Conservation (phyloP, 2,797 vertebrate genomes). For the Sebastes diaconus region DNA sequence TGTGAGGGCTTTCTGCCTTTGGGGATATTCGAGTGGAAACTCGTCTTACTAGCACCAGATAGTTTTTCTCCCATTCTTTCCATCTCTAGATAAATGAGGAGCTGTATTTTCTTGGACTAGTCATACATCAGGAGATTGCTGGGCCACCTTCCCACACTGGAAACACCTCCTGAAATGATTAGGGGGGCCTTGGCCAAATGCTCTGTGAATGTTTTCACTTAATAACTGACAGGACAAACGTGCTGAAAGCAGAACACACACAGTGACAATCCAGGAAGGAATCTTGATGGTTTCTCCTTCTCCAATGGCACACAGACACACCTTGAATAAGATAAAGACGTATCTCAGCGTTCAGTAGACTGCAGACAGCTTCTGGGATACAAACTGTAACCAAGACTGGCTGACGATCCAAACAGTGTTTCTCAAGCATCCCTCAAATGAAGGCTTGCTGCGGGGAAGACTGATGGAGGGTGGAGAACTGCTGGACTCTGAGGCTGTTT, state of each 20-base stretch:
- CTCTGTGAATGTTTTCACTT: slow-evolving; percentile 59
- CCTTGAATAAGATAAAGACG: not conserved
- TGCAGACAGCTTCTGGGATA: slow-evolving; percentile 22
- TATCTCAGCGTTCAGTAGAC: not conserved
- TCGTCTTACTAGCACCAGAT: slow-evolving; percentile 27
- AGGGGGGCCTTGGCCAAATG: slow-evolving; percentile 51
- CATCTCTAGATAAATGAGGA: slow-evolving; percentile 43
- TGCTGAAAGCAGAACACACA: slow-evolving; percentile 21
- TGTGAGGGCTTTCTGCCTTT: not conserved
- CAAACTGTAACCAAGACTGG: slow-evolving; percentile 1
- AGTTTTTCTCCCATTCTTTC: slow-evolving; percentile 32
- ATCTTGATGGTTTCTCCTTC: slow-evolving; percentile 6
- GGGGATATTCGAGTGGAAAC: slow-evolving; percentile 28
- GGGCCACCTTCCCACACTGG: slow-evolving; percentile 45
- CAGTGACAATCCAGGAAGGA: not conserved
- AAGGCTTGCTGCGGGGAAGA: slow-evolving; percentile 4
- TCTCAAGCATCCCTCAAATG: slow-evolving; percentile 17
- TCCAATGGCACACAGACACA: not conserved
- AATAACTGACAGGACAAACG: slow-evolving; percentile 17
- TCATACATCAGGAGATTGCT: slow-evolving; percentile 45
- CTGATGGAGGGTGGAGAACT: slow-evolving; percentile 13
- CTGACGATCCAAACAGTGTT: slow-evolving; percentile 27
- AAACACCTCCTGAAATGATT: slow-evolving; percentile 54
- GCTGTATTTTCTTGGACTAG: slow-evolving; percentile 49
- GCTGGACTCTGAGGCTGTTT: slow-evolving; percentile 23